These are phyloP conservation scores for Lepilemur septentrionalis DNA, from an alignment of 2,797 vertebrate species.

Conservation along the genomic window DNA sequence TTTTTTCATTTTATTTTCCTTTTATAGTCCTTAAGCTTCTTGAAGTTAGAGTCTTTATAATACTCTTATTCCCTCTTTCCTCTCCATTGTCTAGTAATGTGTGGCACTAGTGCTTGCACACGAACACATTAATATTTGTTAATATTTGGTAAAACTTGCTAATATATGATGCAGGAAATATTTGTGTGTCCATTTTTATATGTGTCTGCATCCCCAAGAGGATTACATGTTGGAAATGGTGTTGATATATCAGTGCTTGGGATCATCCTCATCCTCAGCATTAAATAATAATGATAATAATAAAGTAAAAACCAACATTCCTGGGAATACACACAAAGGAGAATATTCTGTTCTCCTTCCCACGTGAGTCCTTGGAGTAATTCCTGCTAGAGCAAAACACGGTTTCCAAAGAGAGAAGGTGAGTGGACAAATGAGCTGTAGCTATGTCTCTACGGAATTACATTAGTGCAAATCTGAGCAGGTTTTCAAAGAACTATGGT, in stretches of 20 bases:
- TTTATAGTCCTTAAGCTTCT: background rate
- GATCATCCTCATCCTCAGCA: background rate
- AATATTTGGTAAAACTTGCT: background rate
- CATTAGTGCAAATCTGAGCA: background rate
- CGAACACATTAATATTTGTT: background rate
- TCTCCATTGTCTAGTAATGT: background rate
- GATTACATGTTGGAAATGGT: background rate
- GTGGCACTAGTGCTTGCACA: background rate
- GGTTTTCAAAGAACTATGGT: constrained; percentile 37
- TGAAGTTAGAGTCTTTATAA: background rate
- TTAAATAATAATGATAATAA: background rate
- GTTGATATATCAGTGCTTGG: background rate
- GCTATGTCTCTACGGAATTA: background rate
- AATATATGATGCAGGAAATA: background rate
- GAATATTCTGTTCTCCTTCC: background rate
- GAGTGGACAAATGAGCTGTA: background rate
- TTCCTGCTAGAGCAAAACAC: background rate
- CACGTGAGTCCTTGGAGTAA: background rate
- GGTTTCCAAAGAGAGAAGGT: background rate
- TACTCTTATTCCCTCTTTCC: background rate
- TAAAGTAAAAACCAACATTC: background rate
- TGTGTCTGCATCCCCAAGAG: background rate
- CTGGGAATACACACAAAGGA: background rate
- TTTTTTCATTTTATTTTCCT: too few species aligned
- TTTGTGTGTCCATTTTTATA: background rate